Base-by-base conservation (phyloP, 2,113 vertebrate species). In the Anarrhichthys ocellatus region DNA sequence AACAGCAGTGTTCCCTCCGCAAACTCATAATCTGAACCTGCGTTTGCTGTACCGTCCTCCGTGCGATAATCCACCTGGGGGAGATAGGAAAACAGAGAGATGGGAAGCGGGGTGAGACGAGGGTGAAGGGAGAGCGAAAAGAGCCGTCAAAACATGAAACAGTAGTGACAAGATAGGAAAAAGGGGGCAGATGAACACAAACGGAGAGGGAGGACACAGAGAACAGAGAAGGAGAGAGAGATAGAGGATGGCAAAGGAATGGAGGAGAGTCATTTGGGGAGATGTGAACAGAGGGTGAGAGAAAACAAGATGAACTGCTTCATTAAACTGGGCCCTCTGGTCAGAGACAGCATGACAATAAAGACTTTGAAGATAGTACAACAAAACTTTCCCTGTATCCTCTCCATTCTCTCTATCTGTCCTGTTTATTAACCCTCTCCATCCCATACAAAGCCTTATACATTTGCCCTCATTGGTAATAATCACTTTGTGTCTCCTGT, bases 1-100 rank as follows among this genome's bases (percentile, higher is more conserved):
- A 94, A 94, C 61, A 93, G 73, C 77, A 94, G 81, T 0, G 93
- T 93, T 73, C 93, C 93, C 76, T 94, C 93, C 0, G 92, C 93
- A 87, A 94, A 94, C 90, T 94, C 93, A 42, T 94, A 94, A 89
- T 94, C 93, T 0, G 93, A 94, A 65, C 93, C 93, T 17, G 93
- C 93, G 64, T 94, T 94, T 15, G 93, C 93, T 0, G 93, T 94
- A 0, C 93, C 93, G 17, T 94, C 93, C 87, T 94, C 93, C 0
- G 93, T 94, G 74, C 93, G 92, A 66, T 93, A 94, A 85, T 94
- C 93, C 92, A 94, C 93, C 93, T 93, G 85, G 32, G 77, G 72
- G 78, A 80, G 73, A 73, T 2, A 27, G 27, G 63, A 63, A 36
- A 22, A 56, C 24, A 38, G 72, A 76, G 48, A 74, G n/a, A 81